A percentile compares a stretch with the other conserved stretches of the same genome.
phyloP scores from a whole-genome alignment of 2,888 invertebrate species.

The Dynastes grantii region DNA sequence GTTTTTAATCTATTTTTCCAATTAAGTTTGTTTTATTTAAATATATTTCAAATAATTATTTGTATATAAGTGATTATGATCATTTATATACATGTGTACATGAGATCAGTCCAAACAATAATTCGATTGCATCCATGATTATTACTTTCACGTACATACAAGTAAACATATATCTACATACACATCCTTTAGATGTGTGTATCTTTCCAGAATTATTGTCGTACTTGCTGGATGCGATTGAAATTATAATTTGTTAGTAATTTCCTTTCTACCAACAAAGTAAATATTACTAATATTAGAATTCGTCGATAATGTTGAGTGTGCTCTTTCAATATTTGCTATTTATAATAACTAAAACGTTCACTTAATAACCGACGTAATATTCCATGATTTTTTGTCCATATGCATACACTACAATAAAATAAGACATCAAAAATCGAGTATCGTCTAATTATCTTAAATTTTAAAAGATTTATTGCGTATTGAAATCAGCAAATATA shows the following conservation, averaged over 20 bases:
- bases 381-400: slow-evolving; percentile 23
- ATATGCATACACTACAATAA: slow-evolving; percentile 9
- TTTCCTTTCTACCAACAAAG: no score
- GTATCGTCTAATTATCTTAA: no score
- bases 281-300: no score
- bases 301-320: no score
- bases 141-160: neutral
- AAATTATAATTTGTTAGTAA: neutral
- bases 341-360: slow-evolving; percentile 12
- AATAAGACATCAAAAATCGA: neutral
- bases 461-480: no score
- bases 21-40: no score
- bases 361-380: neutral
- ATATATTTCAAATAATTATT: no score
- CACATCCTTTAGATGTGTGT: slow-evolving; percentile 13
- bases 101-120: slow-evolving; percentile 24
- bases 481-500: no score
- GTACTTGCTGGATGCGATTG: neutral
- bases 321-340: slow-evolving; percentile 10
- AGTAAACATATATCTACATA: neutral
- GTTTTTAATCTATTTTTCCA: no score
- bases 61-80: neutral
- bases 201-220: slow-evolving; percentile 7
- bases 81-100: neutral
- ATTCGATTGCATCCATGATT: slow-evolving; percentile 7